Evolutionary conservation across 35 echinoderm and acorn worm genomes (phyloP), one percentile per base, ranked within the genome.

Genomic region (Ptychodera flava): DNA sequence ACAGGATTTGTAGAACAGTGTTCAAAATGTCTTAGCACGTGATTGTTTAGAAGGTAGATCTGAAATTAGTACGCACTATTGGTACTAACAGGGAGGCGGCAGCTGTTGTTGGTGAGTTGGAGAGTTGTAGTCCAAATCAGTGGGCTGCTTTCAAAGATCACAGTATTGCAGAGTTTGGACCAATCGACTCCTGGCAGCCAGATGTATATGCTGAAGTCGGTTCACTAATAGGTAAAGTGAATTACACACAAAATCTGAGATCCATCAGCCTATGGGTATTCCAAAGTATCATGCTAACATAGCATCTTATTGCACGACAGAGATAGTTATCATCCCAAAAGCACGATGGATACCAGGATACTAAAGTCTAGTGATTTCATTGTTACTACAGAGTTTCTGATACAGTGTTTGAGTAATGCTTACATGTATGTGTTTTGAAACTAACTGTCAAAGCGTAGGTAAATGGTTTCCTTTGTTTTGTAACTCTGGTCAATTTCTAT

Each of bases 121-220:
- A n/a, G 29, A 78, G 28, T 14, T 90, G 88, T 35, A 35, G 33
- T 85, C 30, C 28, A 16, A 29, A 31, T 33, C 88, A 78, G 82
- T 81, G 38, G 82, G 45, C 88, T 0, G n/a, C 75, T 0, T 82
- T 90, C 0, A 84, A 79, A 35, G 16, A 31, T 14, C 64, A 85
- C 35, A 82, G 81, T n/a, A 82, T 90, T 12, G 82, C 78, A 15
- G 78, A 34, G 33, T 90, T 85, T 77, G 88, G 88, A 1, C 33
- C 22, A 15, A 85, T 90, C 34, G 22, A 30, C 1, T 32, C 38
- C 38, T 90, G 88, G 88, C 38, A 77, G 28, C 81, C 83, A 14
- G 81, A 85, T 29, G 77, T 90, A 0, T 90, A 77, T 33, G 35
- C 83, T 77, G 88, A 90, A 79, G 82, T 90, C 36, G 88, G 88